Base-by-base conservation (phyloP, 2,888 invertebrate genomes). In the Cephus sareptanus region DNA sequence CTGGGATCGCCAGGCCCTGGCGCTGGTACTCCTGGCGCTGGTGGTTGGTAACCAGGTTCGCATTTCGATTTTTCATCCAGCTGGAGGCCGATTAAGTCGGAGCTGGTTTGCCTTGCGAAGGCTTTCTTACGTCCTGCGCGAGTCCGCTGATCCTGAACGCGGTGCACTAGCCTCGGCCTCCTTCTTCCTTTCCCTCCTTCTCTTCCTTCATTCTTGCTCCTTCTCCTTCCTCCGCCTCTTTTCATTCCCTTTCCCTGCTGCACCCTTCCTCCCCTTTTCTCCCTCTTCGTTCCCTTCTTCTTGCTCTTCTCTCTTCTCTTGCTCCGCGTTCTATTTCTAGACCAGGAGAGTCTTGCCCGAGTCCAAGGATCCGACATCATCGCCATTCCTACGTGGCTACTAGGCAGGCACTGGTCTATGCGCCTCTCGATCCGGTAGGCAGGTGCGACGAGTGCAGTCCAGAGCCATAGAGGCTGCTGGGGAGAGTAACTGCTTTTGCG, bases 81-180 rank as follows among this genome's bases (percentile, higher is more conserved):
- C 31, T 76, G 79, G 80, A 80, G 74, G 80, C 77, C 80, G 77
- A 76, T 80, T 79, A 74, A 77, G 79, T 80, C 80, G 79, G 76
- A 84, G 83, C 86, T 81, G 86, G 87, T 87, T 87, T 83, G 84
- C 87, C 87, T 88, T 86, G 88, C 85, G 84, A 87, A 86, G 86
- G 84, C 84, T 87, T 85, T 86, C 87, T 87, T 86, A 81, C 82
- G 83, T 81, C 78, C 78, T 80, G 81, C 77, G 34, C 73, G 70
- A 71, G 71, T 71, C 71, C 71, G 34, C 71, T 81, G 81, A 79
- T 81, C 79, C 80, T 79, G 73, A 76, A 30, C 35, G 74, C 34
- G 35, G 74, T 74, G 74, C 81, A 37, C 35, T 33, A 69, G 78
- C 77, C 69, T 56, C 56, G 56, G 56, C 56, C 56, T 56, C 56